phyloP scores from a whole-genome alignment of 2,113 vertebrate species.

The Propithecus coquereli region DNA sequence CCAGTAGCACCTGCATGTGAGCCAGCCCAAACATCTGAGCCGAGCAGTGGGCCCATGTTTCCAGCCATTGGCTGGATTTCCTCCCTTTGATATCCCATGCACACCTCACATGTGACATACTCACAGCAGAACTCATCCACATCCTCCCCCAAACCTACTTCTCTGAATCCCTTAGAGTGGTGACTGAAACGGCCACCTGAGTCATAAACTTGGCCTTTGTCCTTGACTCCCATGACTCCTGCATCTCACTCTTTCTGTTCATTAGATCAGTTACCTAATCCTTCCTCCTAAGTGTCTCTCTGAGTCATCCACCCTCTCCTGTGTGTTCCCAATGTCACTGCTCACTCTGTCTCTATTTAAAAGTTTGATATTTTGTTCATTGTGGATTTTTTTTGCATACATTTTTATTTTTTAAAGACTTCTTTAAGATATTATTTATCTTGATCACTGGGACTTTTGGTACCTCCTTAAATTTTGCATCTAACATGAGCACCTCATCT shows the following conservation, averaged over 20 bases:
- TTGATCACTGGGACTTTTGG: neutral
- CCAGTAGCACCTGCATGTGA: neutral
- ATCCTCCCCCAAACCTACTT: neutral
- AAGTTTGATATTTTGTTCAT: neutral
- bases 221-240: neutral
- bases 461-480: neutral
- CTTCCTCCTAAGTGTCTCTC: neutral
- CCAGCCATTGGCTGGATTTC: neutral
- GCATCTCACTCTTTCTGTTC: fast-evolving
- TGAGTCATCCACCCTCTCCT: neutral
- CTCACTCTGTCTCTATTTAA: neutral
- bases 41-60: neutral
- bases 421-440: neutral
- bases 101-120: neutral
- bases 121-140: neutral
- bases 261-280: too few species aligned
- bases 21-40: neutral
- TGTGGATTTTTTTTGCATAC: neutral
- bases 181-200: neutral
- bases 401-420: neutral
- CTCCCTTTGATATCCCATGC: neutral
- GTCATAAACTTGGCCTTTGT: neutral
- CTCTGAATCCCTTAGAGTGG: neutral
- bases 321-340: neutral
- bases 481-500: neutral